Evolutionary conservation across 2,888 invertebrate genomes (phyloP), one percentile per base, ranked within the genome.

Genomic region (Odontocerum albicorne): DNA sequence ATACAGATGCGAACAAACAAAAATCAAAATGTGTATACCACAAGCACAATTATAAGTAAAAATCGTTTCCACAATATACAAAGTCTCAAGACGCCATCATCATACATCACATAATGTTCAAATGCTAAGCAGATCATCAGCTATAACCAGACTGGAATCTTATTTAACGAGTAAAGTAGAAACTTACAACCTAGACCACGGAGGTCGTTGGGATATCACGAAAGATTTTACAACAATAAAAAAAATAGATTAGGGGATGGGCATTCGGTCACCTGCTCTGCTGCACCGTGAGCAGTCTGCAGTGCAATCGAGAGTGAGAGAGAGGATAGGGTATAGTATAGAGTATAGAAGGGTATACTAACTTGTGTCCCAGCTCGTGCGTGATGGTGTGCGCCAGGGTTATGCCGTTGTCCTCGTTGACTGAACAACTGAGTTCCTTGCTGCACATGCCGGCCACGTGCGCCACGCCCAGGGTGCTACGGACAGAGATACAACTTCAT

Each of bases 341-440:
- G 7, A 35, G 10, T n/a, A 6, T n/a, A 43, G 1, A n/a, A 32
- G n/a, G 2, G 16, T 19, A 20, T 39, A 82, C 89, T 82, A 75
- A 94, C 94, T 92, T 92, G 77, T 94, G 94, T 55, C 94, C 94
- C 68, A 94, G 75, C 74, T 95, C 94, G 69, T 95, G 94, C 4
- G 93, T 88, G 66, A 94, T 87, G 61, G 93, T 93, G 75, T 92
- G 89, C 19, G 93, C 92, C 52, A 93, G 78, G 68, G 90, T 86
- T 62, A 94, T 87, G 61, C 94, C 94, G 68, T 88, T 90, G 75
- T 94, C 94, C 72, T 94, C 92, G 70, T 92, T 93, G 66, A 95
- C 90, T 66, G 89, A 92, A 70, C 93, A 94, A 67, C 92, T 91
- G 62, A 87, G 82, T 65, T 86, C 84, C 3, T 88, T 85, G 68